A percentile compares a stretch with the other conserved stretches of the same genome.
phyloP scores from a whole-genome alignment of 1,140 invertebrate species.

The Drosophila melanogaster region Release_6_plus_ISO1_MT NT_033779.5:6873001-6873500 shows the following conservation, averaged over 20 bases:
- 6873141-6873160: neutral
- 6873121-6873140: neutral
- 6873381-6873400: conserved; percentile 2
- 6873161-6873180: neutral
- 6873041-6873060: neutral
- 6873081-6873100: neutral
- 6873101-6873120: neutral
- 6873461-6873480: conserved; percentile 55
- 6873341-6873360: conserved; percentile 70
- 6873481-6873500: conserved; percentile 53
- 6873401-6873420: conserved; percentile 4
- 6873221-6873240: conserved; percentile 17
- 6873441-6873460: conserved; percentile 64
- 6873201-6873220: conserved; percentile 18
- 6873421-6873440: conserved; percentile 65
- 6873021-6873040: neutral
- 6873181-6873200: neutral
- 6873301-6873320: conserved; percentile 47
- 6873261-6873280: conserved; percentile 35
- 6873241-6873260: conserved; percentile 45
- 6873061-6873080: neutral
- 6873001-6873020: neutral
- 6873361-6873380: conserved; percentile 26
- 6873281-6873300: conserved; percentile 16
- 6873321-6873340: conserved; percentile 62